Percentiles rank a stretch among this genome's conserved stretches.
Conservation (phyloP, 2,888 invertebrate species). For the Mythimna lalbum region DNA sequence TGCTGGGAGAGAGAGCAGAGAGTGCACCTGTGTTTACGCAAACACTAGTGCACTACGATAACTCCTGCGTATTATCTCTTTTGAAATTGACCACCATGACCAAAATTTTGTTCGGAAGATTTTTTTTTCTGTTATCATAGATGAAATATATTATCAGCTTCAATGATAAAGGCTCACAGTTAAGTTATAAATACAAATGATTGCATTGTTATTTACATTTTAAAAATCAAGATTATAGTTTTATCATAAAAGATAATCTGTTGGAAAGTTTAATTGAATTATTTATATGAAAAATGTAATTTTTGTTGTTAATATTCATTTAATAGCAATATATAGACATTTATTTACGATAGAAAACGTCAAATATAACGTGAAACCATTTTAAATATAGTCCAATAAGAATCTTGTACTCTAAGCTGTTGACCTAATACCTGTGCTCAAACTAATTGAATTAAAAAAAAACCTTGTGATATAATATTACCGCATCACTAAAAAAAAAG, state of each 20-base stretch:
- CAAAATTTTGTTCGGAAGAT: too few relatives aligned
- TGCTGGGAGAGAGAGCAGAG: too few relatives aligned
- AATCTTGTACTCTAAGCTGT: constrained; percentile 50
- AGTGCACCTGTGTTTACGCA: too few relatives aligned
- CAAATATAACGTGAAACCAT: not conserved
- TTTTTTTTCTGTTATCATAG: too few relatives aligned
- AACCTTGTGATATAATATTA: constrained; percentile 38
- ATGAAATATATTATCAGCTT: too few relatives aligned
- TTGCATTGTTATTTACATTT: too few relatives aligned
- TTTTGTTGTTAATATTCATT: not conserved
- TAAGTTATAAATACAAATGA: too few relatives aligned
- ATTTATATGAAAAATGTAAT: not conserved
- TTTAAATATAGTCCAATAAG: constrained; percentile 35
- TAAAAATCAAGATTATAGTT: not conserved
- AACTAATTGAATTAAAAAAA: constrained; percentile 64
- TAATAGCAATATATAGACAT: not conserved
- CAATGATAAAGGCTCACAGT: too few relatives aligned
- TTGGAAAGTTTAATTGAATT: not conserved
- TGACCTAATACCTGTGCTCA: constrained; percentile 46
- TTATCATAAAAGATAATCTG: not conserved
- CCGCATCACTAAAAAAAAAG: constrained; percentile 39
- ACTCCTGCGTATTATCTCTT: too few relatives aligned
- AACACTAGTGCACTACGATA: too few relatives aligned
- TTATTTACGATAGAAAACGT: not conserved
- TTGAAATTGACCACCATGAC: too few relatives aligned